Evolutionary conservation across 2,797 vertebrate species (phyloP), one percentile per base, ranked within the genome.

Genomic region (Pseudochirops cupreus): DNA sequence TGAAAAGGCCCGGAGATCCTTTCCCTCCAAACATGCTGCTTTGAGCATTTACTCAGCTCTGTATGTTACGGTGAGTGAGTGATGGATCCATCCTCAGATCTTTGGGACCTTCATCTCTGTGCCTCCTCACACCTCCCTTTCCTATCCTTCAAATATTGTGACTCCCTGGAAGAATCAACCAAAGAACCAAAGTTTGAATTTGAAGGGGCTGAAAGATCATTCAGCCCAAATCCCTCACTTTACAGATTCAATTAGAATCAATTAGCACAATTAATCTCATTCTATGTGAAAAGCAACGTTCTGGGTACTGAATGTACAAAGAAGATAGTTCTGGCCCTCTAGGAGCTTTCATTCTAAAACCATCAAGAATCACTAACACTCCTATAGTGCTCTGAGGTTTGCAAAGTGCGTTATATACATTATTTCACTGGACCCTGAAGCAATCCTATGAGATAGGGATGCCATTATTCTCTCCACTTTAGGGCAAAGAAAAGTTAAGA

Each of bases 21-120:
- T 99, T 97, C 99, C 99, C 28, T 99, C 99, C 97, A 99, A 99
- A 98, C 99, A 99, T 0, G 99, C 99, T 6, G 99, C 99, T 56
- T 98, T 99, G 97, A 99, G 99, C 97, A 99, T 99, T 97, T 99
- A 99, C 98, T 99, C 99, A 0, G 99, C 99, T 50, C 99, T 99
- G 98, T 99, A 99, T 4, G 99, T 99, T 97, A 99, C 99, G 95
- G 99, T 99, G 98, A 99, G 99, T 98, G 67, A 28, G 1, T 6
- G 11, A 11, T 0, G 0, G 31, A 39, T 4, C 11, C 11, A 10
- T 46, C n/a, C 53, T 46, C 54, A 1, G 1, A 9, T 57, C 9
- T 87, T 26, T 29, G 1, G 90, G 24, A 74, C 87, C 58, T 55
- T 93, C 53, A 6, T n/a, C 2, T 1, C 4, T 89, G 50, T 24